Evolutionary conservation across 1,140 invertebrate species (phyloP).

Genomic region (Chironomus tepperi): DNA sequence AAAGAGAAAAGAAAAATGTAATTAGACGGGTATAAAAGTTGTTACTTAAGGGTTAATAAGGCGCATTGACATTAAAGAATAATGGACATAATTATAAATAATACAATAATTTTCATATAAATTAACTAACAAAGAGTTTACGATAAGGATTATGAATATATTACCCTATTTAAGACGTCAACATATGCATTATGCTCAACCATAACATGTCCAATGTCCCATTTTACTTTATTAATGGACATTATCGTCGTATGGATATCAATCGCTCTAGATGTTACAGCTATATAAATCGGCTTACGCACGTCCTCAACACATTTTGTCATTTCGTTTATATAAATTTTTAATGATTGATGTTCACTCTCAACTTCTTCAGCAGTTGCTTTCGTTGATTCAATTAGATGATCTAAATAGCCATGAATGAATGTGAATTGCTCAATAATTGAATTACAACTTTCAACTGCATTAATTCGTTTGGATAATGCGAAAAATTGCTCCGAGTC

Average conservation of each 20-base stretch:
- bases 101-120: too few species aligned
- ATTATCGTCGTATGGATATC: slow-evolving; percentile 68
- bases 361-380: slow-evolving; percentile 47
- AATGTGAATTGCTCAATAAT: slow-evolving; percentile 77
- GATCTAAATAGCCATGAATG: slow-evolving; percentile 72
- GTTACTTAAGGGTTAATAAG: too few species aligned
- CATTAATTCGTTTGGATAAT: slow-evolving; percentile 76
- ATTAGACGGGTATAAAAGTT: too few species aligned
- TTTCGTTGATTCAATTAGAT: slow-evolving; percentile 47
- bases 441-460: slow-evolving; percentile 86
- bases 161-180: slow-evolving; percentile 56
- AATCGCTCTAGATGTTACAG: slow-evolving; percentile 68
- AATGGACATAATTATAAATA: too few species aligned
- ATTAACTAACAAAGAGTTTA: too few species aligned
- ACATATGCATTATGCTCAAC: slow-evolving; percentile 90
- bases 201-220: slow-evolving; percentile 93
- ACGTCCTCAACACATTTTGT: slow-evolving; percentile 53
- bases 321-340: slow-evolving; percentile 60
- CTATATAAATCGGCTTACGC: slow-evolving; percentile 75
- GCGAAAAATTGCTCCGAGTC: slow-evolving; percentile 68
- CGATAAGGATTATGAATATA: slow-evolving; percentile 26
- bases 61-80: too few species aligned
- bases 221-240: slow-evolving; percentile 86
- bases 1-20: too few species aligned
- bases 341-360: slow-evolving; percentile 62